Evolutionary conservation across 2,797 vertebrate genomes (phyloP), one percentile per base, ranked within the genome.

Genomic region (Hybognathus amarus): DNA sequence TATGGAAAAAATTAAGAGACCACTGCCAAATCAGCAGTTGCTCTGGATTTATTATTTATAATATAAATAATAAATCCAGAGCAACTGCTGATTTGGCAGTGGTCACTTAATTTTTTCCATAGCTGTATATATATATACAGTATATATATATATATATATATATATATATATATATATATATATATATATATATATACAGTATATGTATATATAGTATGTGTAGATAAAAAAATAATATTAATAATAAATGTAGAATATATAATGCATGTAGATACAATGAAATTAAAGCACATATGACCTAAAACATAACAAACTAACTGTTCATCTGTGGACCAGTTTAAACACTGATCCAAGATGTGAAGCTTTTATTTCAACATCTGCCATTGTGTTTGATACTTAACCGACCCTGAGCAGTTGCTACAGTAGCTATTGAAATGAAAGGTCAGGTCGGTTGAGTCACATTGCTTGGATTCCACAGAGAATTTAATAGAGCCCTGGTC

Each of bases 391-490:
- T 84, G 24, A 27, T 76, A 22, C 79, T 71, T 59, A 33, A 63
- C 20, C 71, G 79, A 82, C 79, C 74, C 68, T 52, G 75, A 52
- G 74, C 8, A n/a, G 18, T 45, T 74, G 70, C 64, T 87, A 76
- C 70, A 79, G 83, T 79, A 50, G 79, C 80, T 79, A 71, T 61
- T 80, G 80, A 73, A 50, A 67, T 38, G 47, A 79, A 79, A 68
- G 76, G 82, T 84, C 79, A 82, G 82, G 75, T 52, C 5, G n/a
- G 56, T 82, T 71, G 70, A 67, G 12, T 86, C 78, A 84, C 70
- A 63, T 33, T 68, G 79, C 64, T 77, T 66, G 61, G 63, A 88
- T 88, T 88, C 82, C 87, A 47, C 78, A 79, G 75, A 24, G 64
- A 70, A 86, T 86, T 86, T 54, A 70, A 64, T 7, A 83, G 42